Evolutionary conservation across 1,140 invertebrate genomes (phyloP).

Genomic region (Drosophila kikkawai): DNA sequence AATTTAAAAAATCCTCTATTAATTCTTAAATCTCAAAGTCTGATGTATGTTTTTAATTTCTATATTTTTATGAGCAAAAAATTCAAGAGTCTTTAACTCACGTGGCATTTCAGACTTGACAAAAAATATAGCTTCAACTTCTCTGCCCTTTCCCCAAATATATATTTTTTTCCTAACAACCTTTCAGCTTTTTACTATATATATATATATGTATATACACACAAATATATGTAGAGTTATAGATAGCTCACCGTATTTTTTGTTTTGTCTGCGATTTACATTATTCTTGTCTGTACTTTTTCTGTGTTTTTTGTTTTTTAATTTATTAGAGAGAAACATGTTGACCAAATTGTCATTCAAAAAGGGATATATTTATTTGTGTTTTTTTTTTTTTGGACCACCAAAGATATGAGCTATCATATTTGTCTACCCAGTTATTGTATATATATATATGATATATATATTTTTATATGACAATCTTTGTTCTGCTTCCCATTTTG

Average conservation of each 20-base stretch:
- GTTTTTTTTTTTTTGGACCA: conserved; percentile 38
- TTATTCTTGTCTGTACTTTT: conserved; percentile 35
- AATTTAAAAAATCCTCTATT: background rate
- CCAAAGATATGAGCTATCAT: conserved; percentile 63
- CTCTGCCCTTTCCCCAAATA: too few relatives aligned
- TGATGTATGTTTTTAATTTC: background rate
- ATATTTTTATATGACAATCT: conserved; percentile 40
- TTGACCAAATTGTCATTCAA: conserved; percentile 83
- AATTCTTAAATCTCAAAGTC: background rate
- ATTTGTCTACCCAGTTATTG: conserved; percentile 34
- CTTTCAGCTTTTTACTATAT: conserved; percentile 30
- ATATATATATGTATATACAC: conserved; percentile 10
- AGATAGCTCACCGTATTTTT: conserved; percentile 37
- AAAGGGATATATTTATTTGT: conserved; percentile 51
- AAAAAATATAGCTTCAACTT: background rate
- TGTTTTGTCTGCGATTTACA: conserved; percentile 74
- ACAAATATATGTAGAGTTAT: conserved; percentile 10
- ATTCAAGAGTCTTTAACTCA: conserved; percentile 28
- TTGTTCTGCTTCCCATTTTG: conserved; percentile 39
- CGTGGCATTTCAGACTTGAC: conserved; percentile 19
- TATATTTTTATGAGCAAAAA: background rate
- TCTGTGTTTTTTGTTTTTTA: conserved; percentile 68
- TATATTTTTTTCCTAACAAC: conserved; percentile 15
- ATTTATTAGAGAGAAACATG: conserved; percentile 82
- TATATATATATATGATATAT: conserved; percentile 25